phyloP scores from a whole-genome alignment of 2,113 vertebrate species.

The Festucalex cinctus region DNA sequence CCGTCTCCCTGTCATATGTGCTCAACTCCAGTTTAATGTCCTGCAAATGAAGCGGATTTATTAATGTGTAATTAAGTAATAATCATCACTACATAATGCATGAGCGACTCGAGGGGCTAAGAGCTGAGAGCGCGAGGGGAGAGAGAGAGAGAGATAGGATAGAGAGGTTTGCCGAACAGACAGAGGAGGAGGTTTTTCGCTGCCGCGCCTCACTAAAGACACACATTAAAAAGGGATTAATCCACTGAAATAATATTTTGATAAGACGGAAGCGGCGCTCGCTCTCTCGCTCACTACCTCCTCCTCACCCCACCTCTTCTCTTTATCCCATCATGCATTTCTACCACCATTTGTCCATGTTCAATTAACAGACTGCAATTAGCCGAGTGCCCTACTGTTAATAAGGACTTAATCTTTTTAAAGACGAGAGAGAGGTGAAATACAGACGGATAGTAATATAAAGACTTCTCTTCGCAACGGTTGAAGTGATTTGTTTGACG shows the following conservation, averaged over 20 bases:
- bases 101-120: slow-evolving; percentile 73
- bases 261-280: slow-evolving; percentile 64
- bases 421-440: slow-evolving; percentile 27
- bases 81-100: slow-evolving; percentile 81
- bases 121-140: slow-evolving; percentile 60
- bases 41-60: slow-evolving; percentile 82
- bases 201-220: slow-evolving; percentile 67
- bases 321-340: slow-evolving; percentile 39
- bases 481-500: background rate
- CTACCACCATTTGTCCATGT: slow-evolving; percentile 47
- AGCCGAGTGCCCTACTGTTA: slow-evolving; percentile 46
- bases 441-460: slow-evolving; percentile 2
- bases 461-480: background rate
- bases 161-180: slow-evolving; percentile 56
- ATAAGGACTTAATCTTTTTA: slow-evolving; percentile 49
- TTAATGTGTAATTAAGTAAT: slow-evolving; percentile 84
- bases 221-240: slow-evolving; percentile 79
- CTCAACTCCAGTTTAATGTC: slow-evolving; percentile 77
- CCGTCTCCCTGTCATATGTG: slow-evolving; percentile 66
- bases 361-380: slow-evolving; percentile 66
- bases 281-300: slow-evolving; percentile 33
- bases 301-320: slow-evolving; percentile 26
- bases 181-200: slow-evolving; percentile 52
- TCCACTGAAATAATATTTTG: slow-evolving; percentile 78
- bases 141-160: slow-evolving; percentile 52